Base-by-base conservation (phyloP, 2,113 vertebrate species). In the Condylura cristata region DNA sequence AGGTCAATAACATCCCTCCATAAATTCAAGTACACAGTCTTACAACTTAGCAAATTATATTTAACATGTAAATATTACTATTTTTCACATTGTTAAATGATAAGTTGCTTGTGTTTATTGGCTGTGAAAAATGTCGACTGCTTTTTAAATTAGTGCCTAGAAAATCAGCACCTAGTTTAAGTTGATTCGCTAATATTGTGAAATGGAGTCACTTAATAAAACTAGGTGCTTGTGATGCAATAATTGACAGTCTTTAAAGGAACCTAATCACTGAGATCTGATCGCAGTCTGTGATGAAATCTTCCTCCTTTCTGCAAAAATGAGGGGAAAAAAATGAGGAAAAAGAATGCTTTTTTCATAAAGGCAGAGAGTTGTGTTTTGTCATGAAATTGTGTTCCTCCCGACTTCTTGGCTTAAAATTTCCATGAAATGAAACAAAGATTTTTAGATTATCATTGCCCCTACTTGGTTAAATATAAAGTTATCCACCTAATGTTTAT, bases 391-490 rank as follows among this genome's bases (percentile, higher is more conserved):
- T 28, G 6, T 86, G 53, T 56, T 44, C 4, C 37, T 74, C 39
- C 20, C 75, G 13, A n/a, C 84, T 46, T 51, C 63, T 83, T 70
- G 53, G 9, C 66, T 70, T 86, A 85, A 84, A 30, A 12, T 56
- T 6, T 71, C 34, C 17, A 74, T 91, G 9, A 91, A 81, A 83
- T 74, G 89, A 89, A 91, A 87, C 32, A 60, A 58, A 65, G 18
- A 68, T n/a, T 80, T 78, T 58, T 22, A 71, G 11, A 16, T 32
- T 82, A 68, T 61, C 41, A 39, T 20, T 58, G 14, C 46, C 58
- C n/a, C 94, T 80, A 44, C 16, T 88, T 88, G 74, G 6, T 93
- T 66, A 95, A 95, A 86, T 71, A 48, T n/a, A 63, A 89, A 93
- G 30, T 37, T 90, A 41, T 46, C n/a, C 28, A 80, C 32, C 84